Evolutionary conservation across 37 sponge, comb jelly and placozoan species (phyloP), one percentile per base, ranked within the genome.

Genomic region (Amphimedon queenslandica): DNA sequence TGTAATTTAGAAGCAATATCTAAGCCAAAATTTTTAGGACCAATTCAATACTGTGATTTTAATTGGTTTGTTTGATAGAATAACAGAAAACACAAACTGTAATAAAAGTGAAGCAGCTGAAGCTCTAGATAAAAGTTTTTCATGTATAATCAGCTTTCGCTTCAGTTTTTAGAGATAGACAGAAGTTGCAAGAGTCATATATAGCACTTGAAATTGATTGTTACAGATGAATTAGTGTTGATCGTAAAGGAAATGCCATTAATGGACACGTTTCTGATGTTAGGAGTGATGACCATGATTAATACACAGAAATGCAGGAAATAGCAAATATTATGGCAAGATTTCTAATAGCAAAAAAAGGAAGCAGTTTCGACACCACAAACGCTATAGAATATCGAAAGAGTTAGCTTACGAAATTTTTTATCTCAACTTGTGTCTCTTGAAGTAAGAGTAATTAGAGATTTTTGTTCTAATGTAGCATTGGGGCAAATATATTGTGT

Each of bases 231-330:
- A 40, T 51, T 4, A 58, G 18, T 21, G n/a, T 6, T 35, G 38
- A 60, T 25, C 41, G 70, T 30, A 21, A 69, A 40, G 47, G 51
- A 69, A 24, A 40, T 35, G 57, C 73, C 24, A 33, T 72, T n/a
- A 72, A 57, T 72, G 58, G 58, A 33, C 21, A 34, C 27, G 73
- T 72, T 23, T 34, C 73, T 72, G 73, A 72, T 57, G 55, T 60
- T 23, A 60, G 57, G 33, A 3, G 23, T 36, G 58, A 72, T 57
- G 58, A 72, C 37, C 58, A 30, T 23, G 73, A 72, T 32, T 37
- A 72, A n/a, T 72, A 72, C 37, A 29, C 57, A 30, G 58, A 37
- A n/a, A n/a, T n/a, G 31, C 58, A 57, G 28, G 23, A n/a, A 20
- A 25, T 33, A 38, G 23, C 58, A 57, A 72, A 37, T 57, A 37